Evolutionary conservation across 2,113 vertebrate species (phyloP), one percentile per base, ranked within the genome.

Genomic region (Hippocampus barbouri): DNA sequence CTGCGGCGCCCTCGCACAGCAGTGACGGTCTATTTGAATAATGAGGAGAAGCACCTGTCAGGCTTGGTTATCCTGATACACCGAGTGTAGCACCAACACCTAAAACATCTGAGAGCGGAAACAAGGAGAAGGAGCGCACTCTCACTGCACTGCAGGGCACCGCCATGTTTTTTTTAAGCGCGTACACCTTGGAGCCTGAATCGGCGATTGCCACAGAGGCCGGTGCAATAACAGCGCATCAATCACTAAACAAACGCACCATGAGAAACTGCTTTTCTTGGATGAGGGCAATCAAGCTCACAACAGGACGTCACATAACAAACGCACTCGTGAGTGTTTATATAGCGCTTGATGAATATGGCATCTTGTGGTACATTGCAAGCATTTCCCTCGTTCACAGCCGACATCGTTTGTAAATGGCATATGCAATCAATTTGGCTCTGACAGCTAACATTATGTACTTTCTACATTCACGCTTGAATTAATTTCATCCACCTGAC

Each of bases 41-140:
- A 89, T 84, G 79, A 87, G 83, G 79, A 87, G 82, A 85, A 90
- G 83, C 85, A 89, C 69, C 83, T 89, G 87, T 82, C 87, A 85
- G 79, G 71, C 68, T 79, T n/a, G 1, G 74, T 91, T 89, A 88
- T 79, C 78, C 30, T 84, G 83, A 89, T 73, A 81, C 80, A 81
- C 34, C 60, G 74, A 82, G 81, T 77, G 70, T 69, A 79, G 81
- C 75, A 65, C 76, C 60, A 84, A 88, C 85, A 89, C 86, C 85
- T 80, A 79, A 79, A 73, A 62, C 69, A 74, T 81, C 76, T 81
- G 75, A 86, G 63, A 54, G 73, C 54, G 54, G 41, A 47, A 38
- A 73, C 73, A 80, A 66, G 73, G 75, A 88, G 66, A 71, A 7
- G 0, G 57, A 76, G 63, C 70, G 68, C 64, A 66, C 79, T 73